phyloP scores from a whole-genome alignment of 2,113 vertebrate genomes.

The Melanotaenia duboulayi region DNA sequence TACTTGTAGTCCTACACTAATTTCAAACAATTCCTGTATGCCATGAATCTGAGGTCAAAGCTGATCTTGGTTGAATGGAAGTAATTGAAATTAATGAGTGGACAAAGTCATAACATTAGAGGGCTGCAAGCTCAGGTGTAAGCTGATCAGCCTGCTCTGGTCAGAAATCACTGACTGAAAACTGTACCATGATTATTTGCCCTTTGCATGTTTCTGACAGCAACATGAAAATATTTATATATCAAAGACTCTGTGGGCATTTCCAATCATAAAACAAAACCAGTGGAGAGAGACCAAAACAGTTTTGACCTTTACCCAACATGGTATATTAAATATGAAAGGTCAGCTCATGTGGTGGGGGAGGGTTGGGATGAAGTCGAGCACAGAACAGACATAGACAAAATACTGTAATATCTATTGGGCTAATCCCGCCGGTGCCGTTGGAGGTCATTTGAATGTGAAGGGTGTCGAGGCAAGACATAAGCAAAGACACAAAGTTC shows the following conservation, averaged over 20 bases:
- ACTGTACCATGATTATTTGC: slow-evolving; percentile 68
- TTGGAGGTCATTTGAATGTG: slow-evolving; percentile 76
- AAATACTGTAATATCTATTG: slow-evolving; percentile 73
- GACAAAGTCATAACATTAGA: slow-evolving; percentile 26
- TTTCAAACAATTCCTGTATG: slow-evolving; percentile 43
- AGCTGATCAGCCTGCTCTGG: slow-evolving; percentile 24
- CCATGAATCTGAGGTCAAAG: slow-evolving; percentile 25
- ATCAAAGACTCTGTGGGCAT: slow-evolving; percentile 62
- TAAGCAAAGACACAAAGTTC: slow-evolving; percentile 41
- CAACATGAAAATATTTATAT: slow-evolving; percentile 75
- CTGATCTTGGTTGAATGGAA: slow-evolving; percentile 44
- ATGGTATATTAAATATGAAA: slow-evolving; percentile 83
- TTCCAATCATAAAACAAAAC: slow-evolving; percentile 81
- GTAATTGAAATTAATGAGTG: slow-evolving; percentile 64
- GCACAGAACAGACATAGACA: slow-evolving; percentile 60
- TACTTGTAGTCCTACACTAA: slow-evolving; percentile 45
- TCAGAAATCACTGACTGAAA: slow-evolving; percentile 46
- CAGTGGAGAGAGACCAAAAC: slow-evolving; percentile 80
- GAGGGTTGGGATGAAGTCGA: slow-evolving; percentile 30
- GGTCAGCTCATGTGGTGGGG: slow-evolving; percentile 73
- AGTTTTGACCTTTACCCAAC: slow-evolving; percentile 84
- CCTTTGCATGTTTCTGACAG: slow-evolving; percentile 78
- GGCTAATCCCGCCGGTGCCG: slow-evolving; percentile 41
- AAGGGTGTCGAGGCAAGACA: slow-evolving; percentile 28
- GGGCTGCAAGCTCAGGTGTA: slow-evolving; percentile 20